Evolutionary conservation across 2,113 vertebrate genomes (phyloP), one percentile per base, ranked within the genome.

Genomic region (Dasyprocta punctata): DNA sequence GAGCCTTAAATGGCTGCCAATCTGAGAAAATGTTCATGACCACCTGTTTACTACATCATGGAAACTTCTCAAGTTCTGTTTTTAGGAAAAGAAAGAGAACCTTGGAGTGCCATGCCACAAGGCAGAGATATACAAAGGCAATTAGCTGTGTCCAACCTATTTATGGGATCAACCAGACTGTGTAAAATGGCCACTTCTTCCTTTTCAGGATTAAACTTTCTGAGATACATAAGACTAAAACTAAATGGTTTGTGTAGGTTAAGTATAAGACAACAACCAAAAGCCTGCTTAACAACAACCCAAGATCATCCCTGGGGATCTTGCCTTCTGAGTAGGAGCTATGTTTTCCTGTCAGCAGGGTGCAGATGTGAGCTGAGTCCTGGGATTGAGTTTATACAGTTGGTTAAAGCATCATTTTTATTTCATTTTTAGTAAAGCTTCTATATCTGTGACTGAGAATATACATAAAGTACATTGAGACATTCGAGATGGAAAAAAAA

Each of bases 31-130:
- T 56, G n/a, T 36, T 65, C 26, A 30, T 49, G 44, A 47, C n/a
- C 90, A 85, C 87, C 88, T 95, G 93, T 85, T 97, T 84, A 36
- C 63, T 56, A 49, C 20, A 52, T 71, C 97, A 77, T 67, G 73
- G 52, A 86, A 44, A 86, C 20, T 13, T 91, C 56, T 44, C 44
- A 63, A 86, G 86, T 11, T 69, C 82, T 85, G 38, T 67, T 65
- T 65, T 77, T 30, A 54, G 58, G 75, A 60, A 95, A 85, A 84
- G 78, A 94, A 86, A 91, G 20, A 81, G 61, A 87, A 83, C 3
- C 4, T 8, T 67, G 71, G 49, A 83, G 56, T 47, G 9, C 60
- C 83, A 88, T 93, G 71, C 86, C 17, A 78, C 87, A 82, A 67
- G 87, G 47, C 19, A 78, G 30, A 83, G 49, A 78, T 14, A 22